Evolutionary conservation across 2,888 invertebrate species (phyloP).

Genomic region (Pogonocherus hispidulus): DNA sequence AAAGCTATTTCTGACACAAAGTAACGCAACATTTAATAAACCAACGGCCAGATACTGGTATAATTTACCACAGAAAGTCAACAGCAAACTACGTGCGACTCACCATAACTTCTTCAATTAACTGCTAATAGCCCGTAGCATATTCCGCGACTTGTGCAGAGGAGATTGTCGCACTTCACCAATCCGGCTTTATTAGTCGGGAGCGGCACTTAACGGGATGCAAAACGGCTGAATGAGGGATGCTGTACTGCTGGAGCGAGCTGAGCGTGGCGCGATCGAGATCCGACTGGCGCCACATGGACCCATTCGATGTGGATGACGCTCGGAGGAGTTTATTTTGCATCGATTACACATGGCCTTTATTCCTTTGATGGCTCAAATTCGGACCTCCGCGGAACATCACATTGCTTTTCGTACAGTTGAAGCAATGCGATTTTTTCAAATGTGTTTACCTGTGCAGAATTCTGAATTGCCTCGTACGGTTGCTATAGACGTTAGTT

Average conservation of each 20-base stretch:
- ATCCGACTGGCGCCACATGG: conserved; percentile 62
- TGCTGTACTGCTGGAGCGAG: conserved; percentile 27
- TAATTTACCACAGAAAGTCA: too few species aligned
- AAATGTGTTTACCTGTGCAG: too few species aligned
- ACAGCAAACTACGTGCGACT: too few species aligned
- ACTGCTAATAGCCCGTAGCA: conserved; percentile 11
- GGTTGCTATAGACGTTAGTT: too few species aligned
- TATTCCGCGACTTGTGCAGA: conserved; percentile 3
- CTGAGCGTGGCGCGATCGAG: conserved; percentile 51
- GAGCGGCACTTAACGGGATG: conserved; percentile 26
- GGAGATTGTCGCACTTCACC: conserved; percentile 23
- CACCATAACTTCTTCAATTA: conserved; percentile 31
- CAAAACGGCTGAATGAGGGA: conserved; percentile 24
- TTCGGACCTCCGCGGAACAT: neutral
- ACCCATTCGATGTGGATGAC: conserved; percentile 51
- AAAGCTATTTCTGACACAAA: too few species aligned
- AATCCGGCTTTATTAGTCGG: conserved; percentile 27
- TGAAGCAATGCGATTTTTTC: too few species aligned
- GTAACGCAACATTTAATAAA: too few species aligned
- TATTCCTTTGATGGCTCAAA: conserved; percentile 17
- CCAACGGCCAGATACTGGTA: too few species aligned
- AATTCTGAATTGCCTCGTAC: too few species aligned
- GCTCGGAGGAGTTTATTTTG: conserved; percentile 50
- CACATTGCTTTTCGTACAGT: too few species aligned
- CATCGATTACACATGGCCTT: conserved; percentile 56